Evolutionary conservation across 2,888 invertebrate species (phyloP), one percentile per base, ranked within the genome.

Genomic region (Chaitophorus viminalis): DNA sequence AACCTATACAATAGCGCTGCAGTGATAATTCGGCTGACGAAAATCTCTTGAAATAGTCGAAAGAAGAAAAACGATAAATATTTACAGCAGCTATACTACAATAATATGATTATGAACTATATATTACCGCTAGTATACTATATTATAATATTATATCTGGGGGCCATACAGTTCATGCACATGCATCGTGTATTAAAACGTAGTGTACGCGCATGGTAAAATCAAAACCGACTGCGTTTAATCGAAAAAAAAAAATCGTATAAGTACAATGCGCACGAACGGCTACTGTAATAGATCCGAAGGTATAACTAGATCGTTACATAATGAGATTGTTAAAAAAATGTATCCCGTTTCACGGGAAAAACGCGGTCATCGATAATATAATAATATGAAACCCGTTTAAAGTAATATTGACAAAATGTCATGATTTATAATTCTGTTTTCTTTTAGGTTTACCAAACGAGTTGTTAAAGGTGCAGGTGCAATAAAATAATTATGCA

Each of bases 341-440:
- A 74, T 60, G 29, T 83, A 83, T 75, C 29, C 54, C 36, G 29
- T 83, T 83, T 83, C 75, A 60, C 36, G 36, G 33, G 18, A 72
- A 25, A 39, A 65, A 65, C 84, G 60, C 17, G 31, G 21, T 39
- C 17, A 31, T n/a, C 25, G 39, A 21, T 83, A 39, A 65, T n/a
- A n/a, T 52, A 33, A 76, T 75, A 76, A 77, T 46, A 65, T 46
- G 31, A 77, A 84, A 84, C 76, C n/a, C 4, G 84, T 84, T 84
- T 76, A 8, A 36, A 14, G 11, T 60, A 31, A 75, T 54, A 75
- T 29, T 31, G 25, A 76, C 29, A 25, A 76, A 46, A 83, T 29
- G 39, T 65, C 29, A 60, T 39, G 25, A 65, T 46, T 65, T 29
- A 60, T 74, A 8, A 17, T 14, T 11, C n/a, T 14, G 39, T 84